phyloP scores from a whole-genome alignment of 2,888 invertebrate species.

The Tenthredo mesomela region DNA sequence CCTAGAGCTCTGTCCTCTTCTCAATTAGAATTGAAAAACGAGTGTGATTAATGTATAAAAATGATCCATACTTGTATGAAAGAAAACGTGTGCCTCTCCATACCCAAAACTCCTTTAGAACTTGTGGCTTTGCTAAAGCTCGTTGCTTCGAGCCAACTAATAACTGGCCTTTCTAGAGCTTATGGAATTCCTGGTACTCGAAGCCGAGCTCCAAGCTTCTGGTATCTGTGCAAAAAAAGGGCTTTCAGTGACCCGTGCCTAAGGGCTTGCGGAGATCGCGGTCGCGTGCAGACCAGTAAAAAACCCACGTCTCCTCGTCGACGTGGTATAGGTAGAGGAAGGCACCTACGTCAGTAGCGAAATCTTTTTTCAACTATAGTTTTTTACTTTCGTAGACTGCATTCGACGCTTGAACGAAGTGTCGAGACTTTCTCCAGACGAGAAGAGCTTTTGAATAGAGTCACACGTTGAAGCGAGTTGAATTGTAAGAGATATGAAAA shows the following conservation, averaged over 20 bases:
- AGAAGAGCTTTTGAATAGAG: constrained; percentile 5
- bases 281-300: not conserved
- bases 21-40: not conserved
- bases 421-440: constrained; percentile 9
- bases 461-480: not conserved
- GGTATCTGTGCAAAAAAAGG: constrained; percentile 5
- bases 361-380: constrained; percentile 6
- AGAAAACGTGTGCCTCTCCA: not conserved
- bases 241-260: constrained; percentile 21
- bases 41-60: not conserved
- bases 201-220: constrained; percentile 6
- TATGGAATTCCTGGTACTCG: constrained; percentile 11
- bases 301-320: not conserved
- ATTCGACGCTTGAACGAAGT: not conserved
- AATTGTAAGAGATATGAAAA: not conserved
- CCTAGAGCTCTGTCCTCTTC: not conserved
- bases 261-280: constrained; percentile 11
- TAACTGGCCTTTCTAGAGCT: constrained; percentile 28
- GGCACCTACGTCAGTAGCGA: not conserved
- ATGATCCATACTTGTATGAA: not conserved
- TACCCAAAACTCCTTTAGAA: constrained; percentile 7
- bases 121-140: constrained; percentile 10
- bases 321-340: not conserved
- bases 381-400: not conserved
- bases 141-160: constrained; percentile 31